These are phyloP conservation scores for Aptenodytes forsteri DNA, from an alignment of 2,113 vertebrate genomes.

Conservation along the genomic window DNA sequence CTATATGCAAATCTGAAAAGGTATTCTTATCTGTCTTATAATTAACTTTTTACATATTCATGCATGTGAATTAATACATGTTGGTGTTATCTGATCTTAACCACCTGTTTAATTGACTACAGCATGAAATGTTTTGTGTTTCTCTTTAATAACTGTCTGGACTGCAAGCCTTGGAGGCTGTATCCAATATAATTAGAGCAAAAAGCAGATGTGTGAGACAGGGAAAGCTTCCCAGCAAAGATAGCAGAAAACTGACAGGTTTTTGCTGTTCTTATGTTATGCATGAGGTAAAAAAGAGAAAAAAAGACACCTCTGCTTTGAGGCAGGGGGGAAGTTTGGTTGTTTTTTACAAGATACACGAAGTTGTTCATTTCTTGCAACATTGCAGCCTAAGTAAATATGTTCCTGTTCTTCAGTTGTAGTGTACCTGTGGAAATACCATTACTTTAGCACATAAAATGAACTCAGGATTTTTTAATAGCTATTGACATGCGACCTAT, in stretches of 20 bases:
- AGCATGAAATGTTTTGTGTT: neutral
- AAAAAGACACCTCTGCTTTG: neutral
- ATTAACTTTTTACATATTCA: slow-evolving; percentile 4
- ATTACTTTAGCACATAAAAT: neutral
- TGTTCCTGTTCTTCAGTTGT: neutral
- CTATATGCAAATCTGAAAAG: neutral
- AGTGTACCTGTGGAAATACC: neutral
- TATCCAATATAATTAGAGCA: neutral
- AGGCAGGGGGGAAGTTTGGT: neutral
- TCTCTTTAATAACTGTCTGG: neutral
- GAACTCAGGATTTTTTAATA: neutral
- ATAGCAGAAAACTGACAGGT: neutral
- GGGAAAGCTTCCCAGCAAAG: neutral
- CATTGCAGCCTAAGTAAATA: neutral
- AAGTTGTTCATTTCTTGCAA: neutral
- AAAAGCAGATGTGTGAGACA: neutral
- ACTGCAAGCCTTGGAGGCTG: neutral
- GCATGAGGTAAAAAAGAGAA: neutral
- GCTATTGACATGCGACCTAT: accelerated
- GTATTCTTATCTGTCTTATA: neutral
- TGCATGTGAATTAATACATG: neutral
- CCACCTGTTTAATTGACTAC: neutral
- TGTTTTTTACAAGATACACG: neutral
- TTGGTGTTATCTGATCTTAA: slow-evolving; percentile 6
- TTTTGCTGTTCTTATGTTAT: neutral